Evolutionary conservation across 2,797 vertebrate genomes (phyloP), one percentile per base, ranked within the genome.

Genomic region (Esox masquinongy): DNA sequence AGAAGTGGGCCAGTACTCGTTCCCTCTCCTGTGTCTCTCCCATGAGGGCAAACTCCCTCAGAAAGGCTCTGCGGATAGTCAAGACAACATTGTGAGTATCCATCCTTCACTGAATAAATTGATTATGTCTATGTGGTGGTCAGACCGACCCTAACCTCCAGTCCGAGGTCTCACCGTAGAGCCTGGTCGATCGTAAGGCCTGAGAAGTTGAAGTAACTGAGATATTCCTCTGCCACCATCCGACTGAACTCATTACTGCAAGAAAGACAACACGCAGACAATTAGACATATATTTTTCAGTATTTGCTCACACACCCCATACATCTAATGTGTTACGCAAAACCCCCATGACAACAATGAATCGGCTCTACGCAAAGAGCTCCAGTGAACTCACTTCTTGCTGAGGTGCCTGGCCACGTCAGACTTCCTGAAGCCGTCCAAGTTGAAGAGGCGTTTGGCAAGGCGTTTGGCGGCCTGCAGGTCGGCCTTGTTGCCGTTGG

Each of bases 1-100:
- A 99, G 91, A 98, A 99, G 85, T 99, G 97, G 70, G 94, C 92
- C 70, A 99, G 91, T 79, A 99, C 96, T 70, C 98, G 88, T 80
- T 99, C 98, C 80, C 97, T 93, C 88, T 99, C 98, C 88, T 99
- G 98, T 0, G 96, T 99, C 89, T 99, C 98, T 76, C 97, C 97
- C 93, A 97, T 95, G 83, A 99, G 91, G 71, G 97, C 96, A 75
- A 99, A 95, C 82, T 95, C 96, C 83, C 92, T 95, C 69, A 99
- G 93, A 89, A 99, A 99, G 39, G 78, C 90, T 90, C 98, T 99
- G 88, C 36, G 74, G 1, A 71, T 29, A 72, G 79, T 31, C 17
- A 74, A 47, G 43, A 75, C 36, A 34, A 63, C 26, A 66, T 7
- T 19, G 49, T 64, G 12, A 47, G 53, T 49, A 5, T 15, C 24